Percentiles rank a stretch among this genome's conserved stretches.
Conservation (phyloP, 2,797 vertebrate genomes). For the Silurus lanzhouensis region DNA sequence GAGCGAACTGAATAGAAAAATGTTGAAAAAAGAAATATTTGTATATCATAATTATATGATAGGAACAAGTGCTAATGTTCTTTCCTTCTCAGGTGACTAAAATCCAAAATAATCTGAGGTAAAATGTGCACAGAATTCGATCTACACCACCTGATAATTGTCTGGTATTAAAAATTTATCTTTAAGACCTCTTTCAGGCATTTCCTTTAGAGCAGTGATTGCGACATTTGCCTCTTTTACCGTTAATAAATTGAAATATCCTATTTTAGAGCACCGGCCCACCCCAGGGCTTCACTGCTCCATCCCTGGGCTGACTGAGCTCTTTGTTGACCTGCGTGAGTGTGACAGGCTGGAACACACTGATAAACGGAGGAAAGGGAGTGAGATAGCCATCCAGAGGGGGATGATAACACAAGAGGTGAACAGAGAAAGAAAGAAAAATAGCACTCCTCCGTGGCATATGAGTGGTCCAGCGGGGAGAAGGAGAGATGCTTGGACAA, state of each 20-base stretch:
- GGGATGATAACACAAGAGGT: constrained; percentile 52
- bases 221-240: constrained; percentile 35
- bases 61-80: not conserved
- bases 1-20: too few relatives aligned
- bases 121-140: not conserved
- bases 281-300: constrained; percentile 43
- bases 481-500: constrained; percentile 51
- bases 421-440: constrained; percentile 45
- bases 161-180: not conserved
- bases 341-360: constrained; percentile 53
- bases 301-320: constrained; percentile 43
- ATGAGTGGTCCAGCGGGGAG: constrained; percentile 40
- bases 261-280: constrained; percentile 24
- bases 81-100: too few relatives aligned
- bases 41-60: not conserved
- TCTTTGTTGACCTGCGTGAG: constrained; percentile 55
- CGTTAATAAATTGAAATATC: constrained; percentile 42
- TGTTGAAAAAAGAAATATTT: too few relatives aligned
- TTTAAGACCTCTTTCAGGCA: not conserved
- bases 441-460: constrained; percentile 40
- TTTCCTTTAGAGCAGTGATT: constrained; percentile 6
- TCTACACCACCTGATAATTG: not conserved
- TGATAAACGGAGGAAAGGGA: constrained; percentile 51
- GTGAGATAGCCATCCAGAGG: constrained; percentile 54
- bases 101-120: not conserved